Conservation (phyloP, 2,113 vertebrate genomes). For the Notothenia rossii region DNA sequence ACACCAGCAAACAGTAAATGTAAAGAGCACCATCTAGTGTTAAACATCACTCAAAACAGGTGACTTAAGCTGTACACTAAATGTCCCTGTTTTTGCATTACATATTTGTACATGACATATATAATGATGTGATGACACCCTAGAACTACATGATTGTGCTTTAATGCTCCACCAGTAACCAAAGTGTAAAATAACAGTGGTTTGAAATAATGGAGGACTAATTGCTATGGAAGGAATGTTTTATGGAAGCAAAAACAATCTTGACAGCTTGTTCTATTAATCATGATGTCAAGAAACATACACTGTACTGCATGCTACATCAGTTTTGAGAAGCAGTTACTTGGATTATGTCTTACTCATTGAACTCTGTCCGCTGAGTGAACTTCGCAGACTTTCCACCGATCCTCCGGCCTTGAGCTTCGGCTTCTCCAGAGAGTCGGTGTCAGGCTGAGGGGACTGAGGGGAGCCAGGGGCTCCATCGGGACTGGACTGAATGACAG, state of each 20-base stretch:
- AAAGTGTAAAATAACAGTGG: neutral
- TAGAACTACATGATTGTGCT: neutral
- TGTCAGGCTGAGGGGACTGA: conserved; percentile 86
- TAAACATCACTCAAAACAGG: neutral
- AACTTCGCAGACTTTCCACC: conserved; percentile 96
- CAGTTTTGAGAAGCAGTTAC: neutral
- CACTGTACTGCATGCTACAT: neutral
- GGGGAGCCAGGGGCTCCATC: conserved; percentile 89
- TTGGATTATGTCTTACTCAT: conserved; percentile 90
- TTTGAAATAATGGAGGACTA: neutral
- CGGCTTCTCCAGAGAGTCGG: conserved; percentile 91
- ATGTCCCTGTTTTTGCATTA: neutral
- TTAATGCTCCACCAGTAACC: neutral
- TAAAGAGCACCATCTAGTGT: conserved; percentile 52
- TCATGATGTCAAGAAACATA: neutral
- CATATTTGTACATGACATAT: neutral
- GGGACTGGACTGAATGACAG: conserved; percentile 85
- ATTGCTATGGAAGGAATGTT: neutral
- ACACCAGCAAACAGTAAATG: neutral
- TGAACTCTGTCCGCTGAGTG: conserved; percentile 97
- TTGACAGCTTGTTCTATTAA: neutral
- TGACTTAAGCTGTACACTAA: neutral
- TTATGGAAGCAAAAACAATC: neutral
- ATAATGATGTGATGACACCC: neutral
- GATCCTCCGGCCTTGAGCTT: conserved; percentile 97